Conservation (phyloP, 2,888 invertebrate genomes). For the Polymixis flavicincta region DNA sequence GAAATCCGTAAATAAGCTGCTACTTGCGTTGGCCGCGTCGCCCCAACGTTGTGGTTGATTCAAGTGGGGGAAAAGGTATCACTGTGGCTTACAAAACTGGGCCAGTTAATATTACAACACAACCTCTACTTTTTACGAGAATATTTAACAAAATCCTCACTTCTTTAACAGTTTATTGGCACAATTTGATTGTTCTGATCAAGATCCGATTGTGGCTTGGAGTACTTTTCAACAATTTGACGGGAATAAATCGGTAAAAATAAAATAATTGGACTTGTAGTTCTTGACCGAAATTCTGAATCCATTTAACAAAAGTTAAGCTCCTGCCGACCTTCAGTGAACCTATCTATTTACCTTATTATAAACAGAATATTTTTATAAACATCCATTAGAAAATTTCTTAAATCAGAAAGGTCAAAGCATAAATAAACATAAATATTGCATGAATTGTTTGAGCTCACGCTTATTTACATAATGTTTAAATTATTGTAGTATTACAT, state of each 20-base stretch:
- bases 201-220: conserved; percentile 10
- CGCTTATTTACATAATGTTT: conserved; percentile 31
- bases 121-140: not conserved
- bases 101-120: not conserved
- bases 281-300: conserved; percentile 6
- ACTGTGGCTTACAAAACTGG: conserved; percentile 11
- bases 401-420: conserved; percentile 21
- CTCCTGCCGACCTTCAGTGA: not conserved
- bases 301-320: conserved; percentile 9
- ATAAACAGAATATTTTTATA: conserved; percentile 8
- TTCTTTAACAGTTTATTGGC: not conserved
- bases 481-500: conserved; percentile 16
- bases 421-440: conserved; percentile 34
- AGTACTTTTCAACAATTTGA: conserved; percentile 5
- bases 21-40: conserved; percentile 32
- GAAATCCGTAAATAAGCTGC: conserved; percentile 48
- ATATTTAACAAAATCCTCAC: not conserved
- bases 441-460: conserved; percentile 29
- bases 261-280: conserved; percentile 16
- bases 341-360: conserved; percentile 1
- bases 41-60: conserved; percentile 42
- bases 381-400: not conserved
- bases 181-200: conserved; percentile 8
- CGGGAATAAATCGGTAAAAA: not conserved
- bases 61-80: conserved; percentile 41